A percentile compares a stretch with the other conserved stretches of the same genome.
phyloP scores from a whole-genome alignment of 1,140 invertebrate genomes.

The Sminthurides bifidus region DNA sequence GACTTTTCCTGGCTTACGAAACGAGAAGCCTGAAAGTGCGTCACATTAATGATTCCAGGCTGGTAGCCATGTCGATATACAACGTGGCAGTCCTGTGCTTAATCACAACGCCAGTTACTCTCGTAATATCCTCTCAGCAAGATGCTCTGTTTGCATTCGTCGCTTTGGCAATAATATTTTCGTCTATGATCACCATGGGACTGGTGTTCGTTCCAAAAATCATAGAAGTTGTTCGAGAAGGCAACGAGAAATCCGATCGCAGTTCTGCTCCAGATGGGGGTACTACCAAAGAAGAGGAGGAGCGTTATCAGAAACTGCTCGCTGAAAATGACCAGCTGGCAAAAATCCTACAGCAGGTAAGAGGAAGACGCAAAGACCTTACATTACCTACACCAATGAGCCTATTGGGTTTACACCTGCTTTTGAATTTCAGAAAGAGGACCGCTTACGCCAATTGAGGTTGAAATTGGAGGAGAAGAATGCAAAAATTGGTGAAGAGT shows the following conservation, averaged over 20 bases:
- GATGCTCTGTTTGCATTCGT: slow-evolving; percentile 96
- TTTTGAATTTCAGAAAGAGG: slow-evolving; percentile 60
- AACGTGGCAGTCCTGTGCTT: slow-evolving; percentile 96
- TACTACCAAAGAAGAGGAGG: slow-evolving; percentile 88
- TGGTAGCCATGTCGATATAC: slow-evolving; percentile 98
- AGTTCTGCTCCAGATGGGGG: slow-evolving; percentile 55
- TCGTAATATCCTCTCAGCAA: slow-evolving; percentile 92
- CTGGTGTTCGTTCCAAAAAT: slow-evolving; percentile 41
- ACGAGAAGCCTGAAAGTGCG: slow-evolving; percentile 90
- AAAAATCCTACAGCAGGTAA: slow-evolving; percentile 55
- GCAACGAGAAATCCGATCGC: slow-evolving; percentile 33
- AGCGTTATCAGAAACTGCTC: slow-evolving; percentile 82
- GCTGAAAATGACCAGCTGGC: slow-evolving; percentile 93
- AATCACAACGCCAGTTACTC: slow-evolving; percentile 90
- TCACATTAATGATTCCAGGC: slow-evolving; percentile 87
- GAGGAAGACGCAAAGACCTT: no score
- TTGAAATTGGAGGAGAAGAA: slow-evolving; percentile 65
- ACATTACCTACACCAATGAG: not conserved
- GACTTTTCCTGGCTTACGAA: slow-evolving; percentile 93
- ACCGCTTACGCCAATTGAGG: slow-evolving; percentile 66
- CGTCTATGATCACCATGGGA: slow-evolving; percentile 93
- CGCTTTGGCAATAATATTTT: slow-evolving; percentile 86
- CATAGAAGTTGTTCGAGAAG: slow-evolving; percentile 35
- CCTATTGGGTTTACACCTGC: not conserved
- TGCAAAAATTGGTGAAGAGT: slow-evolving; percentile 34